Conservation (phyloP, 2,888 invertebrate species). For the Lapara coniferarum region DNA sequence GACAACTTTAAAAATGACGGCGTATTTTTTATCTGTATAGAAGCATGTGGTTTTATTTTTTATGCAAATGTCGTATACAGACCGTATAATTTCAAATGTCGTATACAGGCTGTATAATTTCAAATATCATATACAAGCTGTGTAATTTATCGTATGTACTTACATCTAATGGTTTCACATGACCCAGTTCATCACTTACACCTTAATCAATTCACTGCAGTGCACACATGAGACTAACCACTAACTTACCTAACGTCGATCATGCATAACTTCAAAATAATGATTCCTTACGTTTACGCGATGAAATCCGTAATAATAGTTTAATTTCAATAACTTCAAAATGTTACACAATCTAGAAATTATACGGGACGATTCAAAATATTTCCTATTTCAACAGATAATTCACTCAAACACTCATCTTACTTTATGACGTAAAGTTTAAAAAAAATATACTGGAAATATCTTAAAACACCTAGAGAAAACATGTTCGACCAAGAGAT, state of each 20-base stretch:
- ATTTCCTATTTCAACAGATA: neutral
- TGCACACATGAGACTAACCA: constrained; percentile 40
- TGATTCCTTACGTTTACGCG: no score
- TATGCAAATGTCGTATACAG: neutral
- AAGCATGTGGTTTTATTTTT: neutral
- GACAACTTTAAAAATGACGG: no score
- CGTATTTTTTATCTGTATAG: no score
- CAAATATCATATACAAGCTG: no score
- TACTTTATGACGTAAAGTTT: neutral
- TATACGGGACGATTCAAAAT: neutral
- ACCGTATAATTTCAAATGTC: neutral
- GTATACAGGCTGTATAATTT: neutral
- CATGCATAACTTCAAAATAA: neutral
- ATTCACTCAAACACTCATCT: neutral
- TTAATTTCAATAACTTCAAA: neutral
- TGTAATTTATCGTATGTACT: neutral
- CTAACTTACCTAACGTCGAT: neutral
- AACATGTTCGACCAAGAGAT: no score
- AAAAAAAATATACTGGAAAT: neutral
- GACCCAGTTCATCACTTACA: constrained; percentile 22
- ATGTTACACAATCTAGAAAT: neutral
- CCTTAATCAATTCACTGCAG: constrained; percentile 58
- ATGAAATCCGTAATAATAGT: no score
- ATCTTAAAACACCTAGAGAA: no score
- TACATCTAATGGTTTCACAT: constrained; percentile 2